phyloP scores from a whole-genome alignment of 1,140 invertebrate genomes.

The Thalassaphorura encarpata region DNA sequence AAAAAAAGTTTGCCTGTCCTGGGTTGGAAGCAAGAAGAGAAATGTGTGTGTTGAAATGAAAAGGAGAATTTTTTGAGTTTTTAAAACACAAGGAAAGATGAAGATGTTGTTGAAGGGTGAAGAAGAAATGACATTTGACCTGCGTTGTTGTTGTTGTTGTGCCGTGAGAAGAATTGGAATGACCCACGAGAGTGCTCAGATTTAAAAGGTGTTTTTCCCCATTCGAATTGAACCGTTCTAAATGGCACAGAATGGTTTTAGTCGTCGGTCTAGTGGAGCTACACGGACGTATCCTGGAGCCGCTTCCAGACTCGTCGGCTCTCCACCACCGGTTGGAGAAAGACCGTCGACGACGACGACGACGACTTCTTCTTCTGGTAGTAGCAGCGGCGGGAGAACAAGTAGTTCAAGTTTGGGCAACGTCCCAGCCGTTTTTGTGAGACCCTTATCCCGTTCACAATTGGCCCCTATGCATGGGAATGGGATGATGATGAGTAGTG shows the following conservation, averaged over 20 bases:
- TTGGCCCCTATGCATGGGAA: slow-evolving; percentile 22
- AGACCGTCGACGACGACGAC: slow-evolving; percentile 33
- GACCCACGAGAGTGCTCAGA: neutral
- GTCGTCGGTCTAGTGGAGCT: slow-evolving; percentile 16
- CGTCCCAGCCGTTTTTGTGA: slow-evolving; percentile 22
- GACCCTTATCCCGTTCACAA: slow-evolving; percentile 29
- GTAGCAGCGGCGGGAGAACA: slow-evolving; percentile 14
- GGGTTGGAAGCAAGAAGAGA: too few species aligned
- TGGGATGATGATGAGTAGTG: slow-evolving; percentile 25
- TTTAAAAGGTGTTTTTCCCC: neutral
- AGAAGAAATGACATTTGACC: too few species aligned
- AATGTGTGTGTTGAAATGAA: too few species aligned
- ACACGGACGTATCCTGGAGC: slow-evolving; percentile 28
- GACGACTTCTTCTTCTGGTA: slow-evolving; percentile 24
- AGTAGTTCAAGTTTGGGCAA: slow-evolving; percentile 26
- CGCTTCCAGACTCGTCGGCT: slow-evolving; percentile 18
- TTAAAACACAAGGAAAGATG: too few species aligned
- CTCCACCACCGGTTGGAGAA: neutral
- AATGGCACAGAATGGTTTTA: slow-evolving; percentile 30
- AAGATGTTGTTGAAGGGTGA: too few species aligned
- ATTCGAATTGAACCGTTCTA: neutral
- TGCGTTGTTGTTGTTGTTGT: neutral
- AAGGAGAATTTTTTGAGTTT: too few species aligned
- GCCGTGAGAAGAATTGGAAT: too few species aligned
- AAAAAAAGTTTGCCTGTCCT: too few species aligned